Conservation (phyloP, 1,140 invertebrate species). For the Lutraria rhynchaena region DNA sequence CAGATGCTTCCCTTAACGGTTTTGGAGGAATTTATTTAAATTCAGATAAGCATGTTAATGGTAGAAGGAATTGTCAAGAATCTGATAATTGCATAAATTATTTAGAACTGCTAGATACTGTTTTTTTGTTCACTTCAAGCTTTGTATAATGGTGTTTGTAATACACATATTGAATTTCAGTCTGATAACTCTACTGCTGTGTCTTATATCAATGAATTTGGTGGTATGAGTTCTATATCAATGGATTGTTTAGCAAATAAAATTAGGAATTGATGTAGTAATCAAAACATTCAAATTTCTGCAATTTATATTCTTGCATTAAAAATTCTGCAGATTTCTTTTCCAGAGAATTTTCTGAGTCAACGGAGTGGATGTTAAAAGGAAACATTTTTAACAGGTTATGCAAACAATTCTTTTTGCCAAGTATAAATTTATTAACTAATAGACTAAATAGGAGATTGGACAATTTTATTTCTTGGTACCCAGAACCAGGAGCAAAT, state of each 20-base stretch:
- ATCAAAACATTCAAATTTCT: conserved; percentile 42
- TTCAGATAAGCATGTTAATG: not conserved
- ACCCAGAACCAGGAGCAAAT: conserved; percentile 59
- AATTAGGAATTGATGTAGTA: conserved; percentile 59
- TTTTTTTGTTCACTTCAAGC: conserved; percentile 27
- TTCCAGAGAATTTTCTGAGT: conserved; percentile 40
- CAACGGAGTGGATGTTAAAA: conserved; percentile 50
- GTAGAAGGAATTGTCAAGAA: conserved; percentile 23
- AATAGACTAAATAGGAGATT: conserved; percentile 58
- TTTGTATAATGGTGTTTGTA: not conserved
- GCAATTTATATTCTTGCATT: conserved; percentile 34
- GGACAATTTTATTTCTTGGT: conserved; percentile 59
- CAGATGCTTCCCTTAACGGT: conserved; percentile 32
- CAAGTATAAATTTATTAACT: conserved; percentile 65
- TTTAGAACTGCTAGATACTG: conserved; percentile 8
- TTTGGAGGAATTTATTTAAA: conserved; percentile 15
- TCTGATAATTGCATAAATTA: conserved; percentile 16
- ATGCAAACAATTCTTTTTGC: conserved; percentile 12
- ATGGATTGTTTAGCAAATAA: conserved; percentile 55
- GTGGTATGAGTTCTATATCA: conserved; percentile 53
- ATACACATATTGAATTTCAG: conserved; percentile 47
- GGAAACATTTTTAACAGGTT: conserved; percentile 45
- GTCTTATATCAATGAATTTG: conserved; percentile 62
- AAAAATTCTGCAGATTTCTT: conserved; percentile 52
- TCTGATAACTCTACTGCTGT: conserved; percentile 62